Conservation (phyloP, 1,140 invertebrate species). For the Pollicipes pollicipes region DNA sequence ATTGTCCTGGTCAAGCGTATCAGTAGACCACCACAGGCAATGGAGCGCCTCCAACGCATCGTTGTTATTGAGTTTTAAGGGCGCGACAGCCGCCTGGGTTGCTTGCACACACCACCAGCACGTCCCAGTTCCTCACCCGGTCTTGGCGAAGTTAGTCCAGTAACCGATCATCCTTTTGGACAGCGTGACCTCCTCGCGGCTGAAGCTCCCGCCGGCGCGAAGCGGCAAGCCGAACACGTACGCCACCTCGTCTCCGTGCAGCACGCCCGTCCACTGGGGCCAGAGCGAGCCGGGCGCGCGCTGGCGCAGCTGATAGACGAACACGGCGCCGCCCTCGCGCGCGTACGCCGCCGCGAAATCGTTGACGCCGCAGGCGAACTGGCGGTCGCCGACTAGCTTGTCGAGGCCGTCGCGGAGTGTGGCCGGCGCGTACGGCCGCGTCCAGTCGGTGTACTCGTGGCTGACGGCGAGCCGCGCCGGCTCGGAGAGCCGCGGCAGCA, state of each 20-base stretch:
- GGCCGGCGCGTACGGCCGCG: constrained; percentile 62
- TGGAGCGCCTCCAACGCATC: no score
- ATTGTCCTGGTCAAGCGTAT: no score
- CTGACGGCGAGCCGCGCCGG: constrained; percentile 38
- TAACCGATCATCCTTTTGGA: no score
- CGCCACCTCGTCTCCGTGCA: constrained; percentile 37
- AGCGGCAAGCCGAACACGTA: constrained; percentile 34
- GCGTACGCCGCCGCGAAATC: constrained; percentile 41
- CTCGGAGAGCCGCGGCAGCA: constrained; percentile 41
- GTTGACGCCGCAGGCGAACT: constrained; percentile 86
- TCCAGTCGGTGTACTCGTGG: constrained; percentile 81
- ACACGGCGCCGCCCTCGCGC: constrained; percentile 28
- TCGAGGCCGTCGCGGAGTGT: constrained; percentile 59
- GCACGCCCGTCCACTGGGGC: constrained; percentile 35
- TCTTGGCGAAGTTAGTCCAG: no score
- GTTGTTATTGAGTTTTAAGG: no score
- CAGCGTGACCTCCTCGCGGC: no score
- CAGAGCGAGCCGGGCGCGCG: constrained; percentile 24
- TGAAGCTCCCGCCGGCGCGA: no score
- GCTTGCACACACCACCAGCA: no score
- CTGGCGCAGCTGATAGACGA: constrained; percentile 36
- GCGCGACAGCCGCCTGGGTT: no score
- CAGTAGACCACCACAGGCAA: no score
- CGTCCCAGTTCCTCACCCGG: no score
- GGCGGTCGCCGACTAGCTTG: constrained; percentile 85